phyloP scores from a whole-genome alignment of 1,140 invertebrate genomes.

The Bombus breviceps region DNA sequence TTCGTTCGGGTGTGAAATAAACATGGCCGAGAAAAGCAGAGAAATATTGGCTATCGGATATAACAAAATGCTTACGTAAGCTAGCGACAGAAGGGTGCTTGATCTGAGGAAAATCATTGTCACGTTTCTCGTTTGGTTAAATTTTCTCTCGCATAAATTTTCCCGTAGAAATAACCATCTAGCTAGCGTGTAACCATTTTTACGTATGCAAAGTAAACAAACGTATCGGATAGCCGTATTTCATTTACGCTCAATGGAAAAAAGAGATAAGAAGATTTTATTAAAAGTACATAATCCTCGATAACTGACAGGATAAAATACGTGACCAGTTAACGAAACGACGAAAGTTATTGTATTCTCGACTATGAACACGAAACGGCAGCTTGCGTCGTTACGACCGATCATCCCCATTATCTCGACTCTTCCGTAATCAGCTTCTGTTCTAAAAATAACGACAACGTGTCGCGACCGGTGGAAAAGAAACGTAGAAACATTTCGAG shows the following conservation, averaged over 20 bases:
- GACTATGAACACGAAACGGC: neutral
- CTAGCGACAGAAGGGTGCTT: too few relatives aligned
- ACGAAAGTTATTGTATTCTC: neutral
- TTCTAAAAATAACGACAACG: conserved; percentile 22
- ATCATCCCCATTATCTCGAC: conserved; percentile 7
- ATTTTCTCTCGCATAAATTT: neutral
- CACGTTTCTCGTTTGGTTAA: neutral
- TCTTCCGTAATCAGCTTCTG: neutral
- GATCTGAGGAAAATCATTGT: neutral
- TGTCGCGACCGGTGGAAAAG: neutral
- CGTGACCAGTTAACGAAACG: conserved; percentile 5
- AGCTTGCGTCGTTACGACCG: neutral
- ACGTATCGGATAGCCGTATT: neutral
- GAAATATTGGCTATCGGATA: neutral
- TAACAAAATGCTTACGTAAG: neutral
- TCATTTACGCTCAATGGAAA: neutral
- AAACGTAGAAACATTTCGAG: neutral
- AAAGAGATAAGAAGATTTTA: neutral
- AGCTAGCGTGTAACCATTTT: neutral
- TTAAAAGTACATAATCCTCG: neutral
- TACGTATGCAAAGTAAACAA: neutral
- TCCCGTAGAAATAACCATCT: neutral
- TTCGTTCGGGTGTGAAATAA: neutral
- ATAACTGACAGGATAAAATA: neutral
- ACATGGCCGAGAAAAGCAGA: neutral